These are phyloP conservation scores for Turdus rufiventris DNA, from an alignment of 2,113 vertebrate genomes.

Conservation along the genomic window DNA sequence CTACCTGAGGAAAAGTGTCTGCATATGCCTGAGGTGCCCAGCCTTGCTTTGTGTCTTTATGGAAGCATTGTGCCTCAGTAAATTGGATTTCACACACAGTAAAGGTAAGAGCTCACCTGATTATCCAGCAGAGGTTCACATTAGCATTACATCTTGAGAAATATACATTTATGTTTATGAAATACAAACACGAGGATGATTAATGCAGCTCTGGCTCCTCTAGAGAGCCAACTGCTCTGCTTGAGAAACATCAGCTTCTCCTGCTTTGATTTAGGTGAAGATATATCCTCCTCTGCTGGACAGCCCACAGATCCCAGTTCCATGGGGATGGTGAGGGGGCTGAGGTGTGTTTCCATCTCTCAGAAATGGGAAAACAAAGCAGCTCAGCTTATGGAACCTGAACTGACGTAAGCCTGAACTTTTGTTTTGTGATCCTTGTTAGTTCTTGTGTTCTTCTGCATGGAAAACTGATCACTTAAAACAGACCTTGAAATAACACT, in stretches of 20 bases:
- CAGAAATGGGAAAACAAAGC: not conserved
- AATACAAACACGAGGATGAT: not conserved
- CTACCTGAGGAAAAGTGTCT: not conserved
- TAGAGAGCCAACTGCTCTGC: slow-evolving; percentile 62
- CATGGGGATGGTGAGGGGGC: not conserved
- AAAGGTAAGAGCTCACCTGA: slow-evolving; percentile 63
- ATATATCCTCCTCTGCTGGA: slow-evolving; percentile 57
- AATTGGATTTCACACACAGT: not conserved
- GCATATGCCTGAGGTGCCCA: not conserved
- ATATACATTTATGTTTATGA: not conserved
- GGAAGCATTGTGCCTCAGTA: not conserved
- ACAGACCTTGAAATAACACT: not conserved
- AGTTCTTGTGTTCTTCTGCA: not conserved
- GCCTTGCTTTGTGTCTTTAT: not conserved
- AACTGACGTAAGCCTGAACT: not conserved
- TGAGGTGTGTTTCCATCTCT: slow-evolving; percentile 54
- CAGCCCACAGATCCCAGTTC: slow-evolving; percentile 58
- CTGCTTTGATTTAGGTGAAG: slow-evolving; percentile 61
- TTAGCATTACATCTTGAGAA: slow-evolving; percentile 73
- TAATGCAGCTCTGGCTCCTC: slow-evolving; percentile 66
- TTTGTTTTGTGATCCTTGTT: not conserved
- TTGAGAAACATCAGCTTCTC: slow-evolving; percentile 57
- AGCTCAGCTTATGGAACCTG: not conserved
- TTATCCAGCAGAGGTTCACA: slow-evolving; percentile 69
- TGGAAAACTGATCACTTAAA: not conserved